Conservation (phyloP, 2,113 vertebrate genomes). For the Trachemys scripta region DNA sequence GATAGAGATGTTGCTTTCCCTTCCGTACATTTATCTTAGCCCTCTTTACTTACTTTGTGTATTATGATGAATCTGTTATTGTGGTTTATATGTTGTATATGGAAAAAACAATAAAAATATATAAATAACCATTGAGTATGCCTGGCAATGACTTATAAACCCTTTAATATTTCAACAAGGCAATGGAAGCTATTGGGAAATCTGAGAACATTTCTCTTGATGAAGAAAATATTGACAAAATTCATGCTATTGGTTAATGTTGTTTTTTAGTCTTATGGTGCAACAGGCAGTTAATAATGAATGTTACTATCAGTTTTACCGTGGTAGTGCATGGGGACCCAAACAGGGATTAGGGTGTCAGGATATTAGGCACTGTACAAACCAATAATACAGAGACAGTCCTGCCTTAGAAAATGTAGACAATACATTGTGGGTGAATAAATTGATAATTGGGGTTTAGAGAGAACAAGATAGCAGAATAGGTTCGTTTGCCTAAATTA, state of each 20-base stretch:
- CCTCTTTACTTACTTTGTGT: too few species aligned
- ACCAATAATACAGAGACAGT: fast-evolving
- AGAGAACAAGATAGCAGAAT: neutral
- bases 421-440: neutral
- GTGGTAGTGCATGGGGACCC: neutral
- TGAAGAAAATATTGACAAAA: neutral
- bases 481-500: neutral
- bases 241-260: fast-evolving
- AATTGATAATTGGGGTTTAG: neutral
- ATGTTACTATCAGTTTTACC: neutral
- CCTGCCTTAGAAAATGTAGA: neutral
- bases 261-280: neutral
- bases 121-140: fast-evolving
- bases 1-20: too few species aligned
- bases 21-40: too few species aligned
- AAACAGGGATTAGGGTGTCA: fast-evolving
- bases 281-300: neutral
- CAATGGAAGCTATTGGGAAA: neutral
- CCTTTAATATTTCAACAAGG: neutral
- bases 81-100: too few species aligned
- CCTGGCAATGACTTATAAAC: neutral
- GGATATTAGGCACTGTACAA: neutral
- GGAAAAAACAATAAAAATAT: too few species aligned
- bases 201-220: neutral
- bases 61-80: too few species aligned